Evolutionary conservation across 2,797 vertebrate species (phyloP), one percentile per base, ranked within the genome.

Genomic region (Microchirus variegatus): DNA sequence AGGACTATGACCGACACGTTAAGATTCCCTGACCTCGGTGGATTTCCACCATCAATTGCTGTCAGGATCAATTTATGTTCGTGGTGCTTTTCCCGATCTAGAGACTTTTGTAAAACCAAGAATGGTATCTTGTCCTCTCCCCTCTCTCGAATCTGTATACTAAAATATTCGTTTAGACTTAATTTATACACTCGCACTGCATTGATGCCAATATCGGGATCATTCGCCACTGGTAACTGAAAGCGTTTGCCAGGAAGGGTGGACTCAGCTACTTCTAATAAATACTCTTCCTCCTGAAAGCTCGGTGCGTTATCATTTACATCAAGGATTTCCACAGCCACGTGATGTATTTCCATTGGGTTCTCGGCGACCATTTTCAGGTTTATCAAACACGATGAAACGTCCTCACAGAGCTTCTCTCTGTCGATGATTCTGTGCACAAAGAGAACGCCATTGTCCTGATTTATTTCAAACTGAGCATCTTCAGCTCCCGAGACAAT

Each of bases 331-430:
- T 94, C 92, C 2, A 95, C 74, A 0, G 9, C 86, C 0, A 94
- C 85, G 53, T 92, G 88, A 60, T 93, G 92, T 40, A 95, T 86
- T 75, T 93, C 93, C 48, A 94, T 48, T 0, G 94, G 92, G 4
- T 90, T 91, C 54, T 93, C 93, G 9, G 90, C 83, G 0, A 93
- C 89, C 6, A 89, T 78, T 78, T 94, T 94, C 7, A 94, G 68
- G 15, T 89, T 91, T 2, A 93, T 64, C 10, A 83, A 42, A 55
- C 94, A 95, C 0, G 70, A 70, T 5, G 73, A 53, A 14, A 43
- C 76, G 38, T 48, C 81, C 49, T 82, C 86, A 15, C 94, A 95
- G 2, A 95, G 66, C 56, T 80, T 47, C 76, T 95, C 94, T 68
- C 94, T 64, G 67, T 95, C 92, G 59, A 95, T 84, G 36, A 83